Conservation (phyloP, 1,140 invertebrate species). For the Nebria ingens region DNA sequence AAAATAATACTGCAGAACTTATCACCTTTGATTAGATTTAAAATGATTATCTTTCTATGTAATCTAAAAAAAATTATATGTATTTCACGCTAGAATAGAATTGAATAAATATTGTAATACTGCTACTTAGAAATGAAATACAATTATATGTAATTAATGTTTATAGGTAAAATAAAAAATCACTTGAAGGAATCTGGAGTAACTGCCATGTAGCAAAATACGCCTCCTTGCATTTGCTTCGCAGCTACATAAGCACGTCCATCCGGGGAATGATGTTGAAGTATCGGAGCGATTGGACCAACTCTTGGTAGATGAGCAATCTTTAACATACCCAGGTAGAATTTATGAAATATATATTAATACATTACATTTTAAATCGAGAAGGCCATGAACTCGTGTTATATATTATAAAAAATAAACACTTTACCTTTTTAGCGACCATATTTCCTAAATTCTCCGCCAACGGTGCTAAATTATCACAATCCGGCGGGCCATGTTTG, state of each 20-base stretch:
- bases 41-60: too few species aligned
- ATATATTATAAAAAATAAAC: constrained; percentile 8
- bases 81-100: too few species aligned
- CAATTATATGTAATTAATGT: too few species aligned
- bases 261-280: constrained; percentile 37
- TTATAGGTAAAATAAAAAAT: too few species aligned
- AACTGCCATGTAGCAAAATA: constrained; percentile 43
- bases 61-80: too few species aligned
- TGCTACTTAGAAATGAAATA: not conserved
- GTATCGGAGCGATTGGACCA: constrained; percentile 36
- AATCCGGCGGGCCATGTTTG: constrained; percentile 30
- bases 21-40: constrained; percentile 66
- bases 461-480: constrained; percentile 27
- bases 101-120: not conserved
- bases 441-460: constrained; percentile 34
- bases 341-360: too few species aligned
- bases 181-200: constrained; percentile 32
- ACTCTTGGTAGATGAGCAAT: constrained; percentile 33
- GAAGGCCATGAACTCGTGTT: not conserved
- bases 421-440: constrained; percentile 25
- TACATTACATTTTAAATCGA: not conserved
- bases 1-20: constrained; percentile 48
- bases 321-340: not conserved
- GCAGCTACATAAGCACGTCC: constrained; percentile 38
- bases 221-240: constrained; percentile 36